Base-by-base conservation (phyloP, 1,140 invertebrate genomes). In the Cyrtorhinus lividipennis region DNA sequence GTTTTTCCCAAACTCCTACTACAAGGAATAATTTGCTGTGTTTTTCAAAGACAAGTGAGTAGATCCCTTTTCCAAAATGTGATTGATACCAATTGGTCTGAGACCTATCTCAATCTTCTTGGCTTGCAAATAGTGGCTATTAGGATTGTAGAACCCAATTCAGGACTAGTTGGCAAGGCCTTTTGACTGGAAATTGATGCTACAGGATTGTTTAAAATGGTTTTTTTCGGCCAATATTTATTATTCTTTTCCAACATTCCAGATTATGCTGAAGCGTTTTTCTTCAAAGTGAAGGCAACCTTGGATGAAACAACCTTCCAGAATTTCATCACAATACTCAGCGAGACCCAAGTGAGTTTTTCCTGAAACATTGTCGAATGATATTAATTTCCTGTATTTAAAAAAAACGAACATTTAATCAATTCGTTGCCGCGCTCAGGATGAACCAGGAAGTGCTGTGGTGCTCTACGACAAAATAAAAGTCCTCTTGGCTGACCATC, bases 231-330 rank as follows among this genome's bases (percentile, higher is more conserved):
- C n/a, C 20, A 15, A 5, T 8, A 61, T 44, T n/a, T 44, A 3
- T 27, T 10, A 62, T 5, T 56, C 24, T 57, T n/a, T 1, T 25
- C n/a, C n/a, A n/a, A n/a, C n/a, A n/a, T 56, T 56, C 58, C 25
- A 63, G 62, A 63, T 63, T 63, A 57, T 45, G 62, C 62, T 3
- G 24, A 23, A 8, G 27, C 62, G 1, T 63, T 57, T 44, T 63
- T 63, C 20, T 57, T 24, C 26, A 63, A 63, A 30, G 24, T 30
- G 23, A 63, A 63, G 26, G 25, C 44, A 13, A 46, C 44, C 24
- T 24, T 63, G 8, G 62, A 63, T 58, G 62, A 63, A n/a, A 8
- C 44, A 10, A 57, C 20, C 12, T 63, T 63, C 23, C 25, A 24
- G 20, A 57, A 58, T 22, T 63, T 63, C n/a, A 58, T 63, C 23